phyloP scores from a whole-genome alignment of 2,888 invertebrate species.

The Steinernema carpocapsae region DNA sequence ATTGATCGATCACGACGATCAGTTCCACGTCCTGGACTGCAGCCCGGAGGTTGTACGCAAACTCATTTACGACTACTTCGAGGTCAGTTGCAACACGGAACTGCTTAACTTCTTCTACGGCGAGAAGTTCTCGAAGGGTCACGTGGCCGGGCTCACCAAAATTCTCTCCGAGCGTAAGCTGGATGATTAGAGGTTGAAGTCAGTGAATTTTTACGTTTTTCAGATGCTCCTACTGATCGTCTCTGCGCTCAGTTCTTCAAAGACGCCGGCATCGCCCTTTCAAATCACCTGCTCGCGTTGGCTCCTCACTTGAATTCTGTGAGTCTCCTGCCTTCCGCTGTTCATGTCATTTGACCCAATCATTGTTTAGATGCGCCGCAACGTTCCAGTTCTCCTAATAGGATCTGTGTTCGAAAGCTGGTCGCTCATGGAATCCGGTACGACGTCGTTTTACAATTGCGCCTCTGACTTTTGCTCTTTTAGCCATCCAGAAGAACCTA shows the following conservation, averaged over 20 bases:
- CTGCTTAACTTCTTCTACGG: conserved; percentile 59
- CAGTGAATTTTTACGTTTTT: conserved; percentile 49
- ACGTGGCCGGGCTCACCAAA: conserved; percentile 55
- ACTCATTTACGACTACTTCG: conserved; percentile 53
- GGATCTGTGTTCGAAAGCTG: conserved; percentile 61
- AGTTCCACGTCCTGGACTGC: conserved; percentile 76
- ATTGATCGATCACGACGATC: conserved; percentile 86
- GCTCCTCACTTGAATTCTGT: conserved; percentile 73
- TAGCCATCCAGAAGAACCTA: conserved; percentile 26
- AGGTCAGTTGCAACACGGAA: conserved; percentile 46
- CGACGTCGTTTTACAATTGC: too few relatives aligned
- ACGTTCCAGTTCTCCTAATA: conserved; percentile 51
- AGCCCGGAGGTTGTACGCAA: conserved; percentile 75
- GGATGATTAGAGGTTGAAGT: background rate
- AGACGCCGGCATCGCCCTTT: conserved; percentile 77
- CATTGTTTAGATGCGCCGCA: conserved; percentile 43
- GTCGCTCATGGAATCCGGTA: conserved; percentile 47
- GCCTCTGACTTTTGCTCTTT: conserved; percentile 5
- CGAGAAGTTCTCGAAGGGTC: conserved; percentile 54
- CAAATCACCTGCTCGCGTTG: conserved; percentile 77
- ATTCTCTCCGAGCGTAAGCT: conserved; percentile 51
- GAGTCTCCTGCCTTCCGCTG: too few relatives aligned
- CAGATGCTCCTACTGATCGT: conserved; percentile 78
- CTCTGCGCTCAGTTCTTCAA: conserved; percentile 78
- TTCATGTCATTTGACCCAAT: background rate